These are phyloP conservation scores for Pedionomus torquatus DNA, from an alignment of 2,113 vertebrate genomes.

Conservation along the genomic window DNA sequence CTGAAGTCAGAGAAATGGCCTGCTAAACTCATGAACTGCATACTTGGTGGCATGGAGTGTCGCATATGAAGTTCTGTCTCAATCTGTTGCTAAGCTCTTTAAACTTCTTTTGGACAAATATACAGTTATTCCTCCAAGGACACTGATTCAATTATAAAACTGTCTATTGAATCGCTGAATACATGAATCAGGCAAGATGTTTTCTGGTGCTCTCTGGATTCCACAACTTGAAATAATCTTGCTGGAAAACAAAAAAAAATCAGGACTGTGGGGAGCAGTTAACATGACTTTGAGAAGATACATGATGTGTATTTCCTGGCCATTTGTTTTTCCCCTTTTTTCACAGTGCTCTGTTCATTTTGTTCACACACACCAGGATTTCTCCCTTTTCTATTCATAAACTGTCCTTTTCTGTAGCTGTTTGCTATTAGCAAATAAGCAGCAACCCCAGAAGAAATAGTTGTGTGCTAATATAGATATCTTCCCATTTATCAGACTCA, in stretches of 20 bases:
- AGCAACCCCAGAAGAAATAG: background rate
- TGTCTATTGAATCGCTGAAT: background rate
- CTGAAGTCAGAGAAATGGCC: background rate
- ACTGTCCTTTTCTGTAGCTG: background rate
- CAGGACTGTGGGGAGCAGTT: background rate
- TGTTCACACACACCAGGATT: background rate
- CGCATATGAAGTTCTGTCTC: background rate
- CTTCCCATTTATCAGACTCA: background rate
- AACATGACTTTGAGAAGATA: background rate
- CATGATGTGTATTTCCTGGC: background rate
- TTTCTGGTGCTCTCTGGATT: slow-evolving; percentile 13
- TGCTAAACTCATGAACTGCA: background rate
- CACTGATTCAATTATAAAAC: background rate
- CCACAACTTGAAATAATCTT: slow-evolving; percentile 20
- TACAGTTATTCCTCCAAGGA: background rate
- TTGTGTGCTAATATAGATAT: background rate
- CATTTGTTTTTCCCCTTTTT: rapidly evolving
- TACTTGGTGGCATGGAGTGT: background rate
- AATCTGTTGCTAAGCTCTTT: background rate
- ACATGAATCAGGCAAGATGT: background rate
- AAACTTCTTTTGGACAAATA: slow-evolving; percentile 12
- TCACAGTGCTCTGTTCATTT: background rate
- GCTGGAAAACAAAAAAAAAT: background rate
- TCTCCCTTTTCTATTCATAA: background rate
- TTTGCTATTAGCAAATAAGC: background rate